These are phyloP conservation scores for Pampus argenteus DNA, from an alignment of 2,797 vertebrate genomes.

Conservation along the genomic window DNA sequence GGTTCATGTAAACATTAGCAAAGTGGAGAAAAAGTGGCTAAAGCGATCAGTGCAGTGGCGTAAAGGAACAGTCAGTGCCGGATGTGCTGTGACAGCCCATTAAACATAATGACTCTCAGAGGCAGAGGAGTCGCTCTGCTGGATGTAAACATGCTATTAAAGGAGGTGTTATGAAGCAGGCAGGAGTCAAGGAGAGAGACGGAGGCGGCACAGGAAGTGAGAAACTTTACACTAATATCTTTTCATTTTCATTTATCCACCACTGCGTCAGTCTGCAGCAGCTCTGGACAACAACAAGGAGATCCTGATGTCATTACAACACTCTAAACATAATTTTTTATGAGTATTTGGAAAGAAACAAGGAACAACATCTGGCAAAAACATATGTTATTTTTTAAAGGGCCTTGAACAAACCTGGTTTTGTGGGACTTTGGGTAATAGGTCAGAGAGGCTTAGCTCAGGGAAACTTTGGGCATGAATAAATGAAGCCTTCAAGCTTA, in stretches of 20 bases:
- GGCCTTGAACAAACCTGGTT: conserved; percentile 81
- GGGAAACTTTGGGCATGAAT: conserved; percentile 83
- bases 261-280: conserved; percentile 31
- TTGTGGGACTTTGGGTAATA: conserved; percentile 84
- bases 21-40: conserved; percentile 10
- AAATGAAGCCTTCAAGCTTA: conserved; percentile 72
- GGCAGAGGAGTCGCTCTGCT: conserved; percentile 32
- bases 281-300: conserved; percentile 66
- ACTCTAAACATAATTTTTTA: conserved; percentile 71
- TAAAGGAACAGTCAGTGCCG: conserved; percentile 35
- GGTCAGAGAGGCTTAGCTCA: conserved; percentile 84
- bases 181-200: conserved; percentile 16
- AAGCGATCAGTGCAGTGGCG: conserved; percentile 24
- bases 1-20: conserved; percentile 1
- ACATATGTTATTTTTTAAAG: conserved; percentile 71
- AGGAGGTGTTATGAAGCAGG: conserved; percentile 40
- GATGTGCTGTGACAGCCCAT: conserved; percentile 29
- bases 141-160: conserved; percentile 51
- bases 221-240: conserved; percentile 25
- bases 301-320: conserved; percentile 69
- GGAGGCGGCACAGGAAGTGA: conserved; percentile 24
- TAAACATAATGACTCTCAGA: conserved; percentile 56
- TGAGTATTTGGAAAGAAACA: conserved; percentile 80
- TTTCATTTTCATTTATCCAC: conserved; percentile 35
- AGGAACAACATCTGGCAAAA: conserved; percentile 82